Conservation (phyloP, 2,797 vertebrate genomes). For the Stomatorhinus walkeri region DNA sequence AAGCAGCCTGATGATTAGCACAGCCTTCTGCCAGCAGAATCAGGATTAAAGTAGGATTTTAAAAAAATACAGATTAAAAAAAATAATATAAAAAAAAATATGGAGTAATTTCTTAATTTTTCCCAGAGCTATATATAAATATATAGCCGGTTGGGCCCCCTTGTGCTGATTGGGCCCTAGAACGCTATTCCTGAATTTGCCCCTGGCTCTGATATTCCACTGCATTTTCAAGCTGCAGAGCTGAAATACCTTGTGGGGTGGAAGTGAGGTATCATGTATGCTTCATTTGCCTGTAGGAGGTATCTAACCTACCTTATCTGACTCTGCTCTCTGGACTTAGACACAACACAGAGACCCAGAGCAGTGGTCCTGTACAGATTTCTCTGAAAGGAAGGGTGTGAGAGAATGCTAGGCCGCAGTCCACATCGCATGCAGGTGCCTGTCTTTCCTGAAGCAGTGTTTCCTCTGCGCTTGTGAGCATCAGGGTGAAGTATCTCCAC, state of each 20-base stretch:
- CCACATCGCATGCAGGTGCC: neutral
- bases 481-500: no score
- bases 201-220: neutral
- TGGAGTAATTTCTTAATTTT: neutral
- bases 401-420: neutral
- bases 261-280: neutral
- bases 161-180: neutral
- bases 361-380: neutral
- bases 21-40: neutral
- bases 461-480: no score
- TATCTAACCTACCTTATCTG: neutral
- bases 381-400: neutral
- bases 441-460: neutral
- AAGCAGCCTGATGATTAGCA: neutral
- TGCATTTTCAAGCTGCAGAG: neutral
- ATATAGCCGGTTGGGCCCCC: neutral
- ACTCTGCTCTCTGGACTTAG: neutral
- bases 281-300: neutral
- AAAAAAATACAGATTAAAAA: no score
- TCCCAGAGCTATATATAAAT: neutral
- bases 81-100: neutral
- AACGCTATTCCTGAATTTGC: neutral
- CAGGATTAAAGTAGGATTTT: neutral
- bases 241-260: neutral
- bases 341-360: neutral